Evolutionary conservation across 2,113 vertebrate species (phyloP).

Genomic region (Acanthochromis polyacanthus): DNA sequence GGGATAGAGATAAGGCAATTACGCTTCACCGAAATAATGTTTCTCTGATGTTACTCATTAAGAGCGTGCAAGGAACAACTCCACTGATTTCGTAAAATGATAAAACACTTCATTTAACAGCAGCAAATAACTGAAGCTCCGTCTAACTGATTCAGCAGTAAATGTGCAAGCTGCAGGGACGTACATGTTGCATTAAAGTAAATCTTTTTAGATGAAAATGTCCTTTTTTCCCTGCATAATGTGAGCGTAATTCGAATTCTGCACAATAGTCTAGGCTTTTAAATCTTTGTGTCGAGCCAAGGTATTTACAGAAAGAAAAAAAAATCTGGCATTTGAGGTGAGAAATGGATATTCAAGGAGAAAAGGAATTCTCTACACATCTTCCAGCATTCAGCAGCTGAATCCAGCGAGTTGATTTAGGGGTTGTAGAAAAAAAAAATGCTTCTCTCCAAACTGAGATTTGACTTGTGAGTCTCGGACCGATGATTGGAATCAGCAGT

Average conservation of each 20-base stretch:
- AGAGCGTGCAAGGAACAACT: background rate
- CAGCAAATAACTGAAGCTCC: background rate
- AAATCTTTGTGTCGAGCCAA: background rate
- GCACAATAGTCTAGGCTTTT: conserved; percentile 1
- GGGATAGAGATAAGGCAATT: conserved; percentile 18
- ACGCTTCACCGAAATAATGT: conserved; percentile 11
- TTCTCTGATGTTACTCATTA: conserved; percentile 21
- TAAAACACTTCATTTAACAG: background rate
- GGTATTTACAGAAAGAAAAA: conserved; percentile 9
- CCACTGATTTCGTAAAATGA: conserved; percentile 10
- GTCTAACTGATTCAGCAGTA: conserved; percentile 6
- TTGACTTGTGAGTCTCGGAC: conserved; percentile 26
- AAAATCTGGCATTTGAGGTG: conserved; percentile 20
- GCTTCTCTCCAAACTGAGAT: conserved; percentile 12
- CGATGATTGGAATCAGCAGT: conserved; percentile 28
- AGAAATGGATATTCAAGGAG: conserved; percentile 30
- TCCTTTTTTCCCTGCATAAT: background rate
- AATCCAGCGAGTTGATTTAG: conserved; percentile 48
- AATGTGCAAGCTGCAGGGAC: background rate
- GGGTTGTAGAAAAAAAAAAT: conserved; percentile 47
- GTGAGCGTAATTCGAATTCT: background rate
- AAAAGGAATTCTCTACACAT: conserved; percentile 42
- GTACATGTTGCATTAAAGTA: background rate
- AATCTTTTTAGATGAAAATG: background rate
- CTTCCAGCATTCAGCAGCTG: conserved; percentile 34